phyloP scores from a whole-genome alignment of 2,113 vertebrate genomes.

The Hystrix brachyura region DNA sequence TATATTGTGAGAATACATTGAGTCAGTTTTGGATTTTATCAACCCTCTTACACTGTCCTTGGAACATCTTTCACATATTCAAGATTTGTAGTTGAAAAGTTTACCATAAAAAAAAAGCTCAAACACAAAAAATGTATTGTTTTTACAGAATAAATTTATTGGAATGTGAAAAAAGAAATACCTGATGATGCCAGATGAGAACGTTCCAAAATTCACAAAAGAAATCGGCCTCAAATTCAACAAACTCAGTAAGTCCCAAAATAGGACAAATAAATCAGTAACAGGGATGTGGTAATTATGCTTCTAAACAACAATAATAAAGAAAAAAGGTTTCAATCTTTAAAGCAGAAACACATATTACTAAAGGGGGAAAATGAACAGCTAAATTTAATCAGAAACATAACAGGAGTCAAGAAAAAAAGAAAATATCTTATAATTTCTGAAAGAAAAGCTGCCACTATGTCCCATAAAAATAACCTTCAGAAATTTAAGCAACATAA shows the following conservation, averaged over 20 bases:
- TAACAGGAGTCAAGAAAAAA: not conserved
- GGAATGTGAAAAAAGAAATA: slow-evolving; percentile 89
- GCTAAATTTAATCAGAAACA: not conserved
- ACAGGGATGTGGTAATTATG: not conserved
- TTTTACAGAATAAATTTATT: slow-evolving; percentile 99
- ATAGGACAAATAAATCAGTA: not conserved
- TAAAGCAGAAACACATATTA: not conserved
- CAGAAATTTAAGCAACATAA: not conserved
- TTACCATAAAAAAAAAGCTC: slow-evolving; percentile 91
- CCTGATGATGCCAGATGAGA: not conserved
- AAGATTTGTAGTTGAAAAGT: slow-evolving; percentile 96
- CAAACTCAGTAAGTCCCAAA: not conserved
- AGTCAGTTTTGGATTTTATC: slow-evolving; percentile 88
- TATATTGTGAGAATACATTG: slow-evolving; percentile 89
- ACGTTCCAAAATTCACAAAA: slow-evolving; percentile 8
- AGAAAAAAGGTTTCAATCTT: not conserved
- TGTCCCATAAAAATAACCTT: not conserved
- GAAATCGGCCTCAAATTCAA: not conserved
- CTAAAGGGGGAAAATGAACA: not conserved
- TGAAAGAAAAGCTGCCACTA: not conserved
- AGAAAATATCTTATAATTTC: not conserved
- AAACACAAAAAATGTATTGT: slow-evolving; percentile 94
- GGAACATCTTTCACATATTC: slow-evolving; percentile 93
- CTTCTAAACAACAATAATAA: not conserved
- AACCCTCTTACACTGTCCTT: slow-evolving; percentile 93